Percentiles rank a stretch among this genome's conserved stretches.
These are phyloP conservation scores for Heliocidaris tuberculata DNA, from an alignment of 35 echinoderm and acorn worm species.

Conservation along the genomic window DNA sequence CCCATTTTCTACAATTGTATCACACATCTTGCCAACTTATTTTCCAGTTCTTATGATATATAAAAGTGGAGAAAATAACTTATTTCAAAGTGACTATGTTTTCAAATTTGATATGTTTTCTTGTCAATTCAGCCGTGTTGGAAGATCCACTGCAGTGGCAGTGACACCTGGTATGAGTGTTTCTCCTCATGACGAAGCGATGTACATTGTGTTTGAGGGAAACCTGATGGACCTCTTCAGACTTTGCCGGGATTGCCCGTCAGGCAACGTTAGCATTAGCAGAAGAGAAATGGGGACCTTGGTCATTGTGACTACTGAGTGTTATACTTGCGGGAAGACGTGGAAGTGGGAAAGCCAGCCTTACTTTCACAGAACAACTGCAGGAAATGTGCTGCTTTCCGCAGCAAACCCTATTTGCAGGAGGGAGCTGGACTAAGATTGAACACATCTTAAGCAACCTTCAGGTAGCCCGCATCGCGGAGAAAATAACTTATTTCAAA, in stretches of 20 bases:
- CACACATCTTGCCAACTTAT: neutral
- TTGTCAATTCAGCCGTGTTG: neutral
- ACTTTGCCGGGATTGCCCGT: neutral
- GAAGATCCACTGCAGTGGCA: neutral
- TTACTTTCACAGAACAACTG: slow-evolving; percentile 32
- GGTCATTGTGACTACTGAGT: neutral
- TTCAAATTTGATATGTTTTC: neutral
- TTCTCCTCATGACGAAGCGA: neutral
- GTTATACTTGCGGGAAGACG: neutral
- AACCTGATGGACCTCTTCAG: slow-evolving; percentile 15
- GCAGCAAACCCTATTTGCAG: slow-evolving; percentile 55
- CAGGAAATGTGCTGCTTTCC: slow-evolving; percentile 50
- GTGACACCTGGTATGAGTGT: neutral
- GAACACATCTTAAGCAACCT: slow-evolving; percentile 35
- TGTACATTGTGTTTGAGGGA: slow-evolving; percentile 13
- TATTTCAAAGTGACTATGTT: neutral
- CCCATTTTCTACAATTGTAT: no score
- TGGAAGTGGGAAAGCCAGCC: slow-evolving; percentile 57
- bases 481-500: neutral
- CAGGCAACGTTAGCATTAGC: neutral
- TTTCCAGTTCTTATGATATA: neutral
- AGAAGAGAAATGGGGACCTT: neutral
- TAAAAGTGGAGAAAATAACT: neutral
- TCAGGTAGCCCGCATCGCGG: neutral
- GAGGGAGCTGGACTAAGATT: slow-evolving; percentile 48